Evolutionary conservation across 2,113 vertebrate species (phyloP).

Genomic region (Mormyrus lacerda): DNA sequence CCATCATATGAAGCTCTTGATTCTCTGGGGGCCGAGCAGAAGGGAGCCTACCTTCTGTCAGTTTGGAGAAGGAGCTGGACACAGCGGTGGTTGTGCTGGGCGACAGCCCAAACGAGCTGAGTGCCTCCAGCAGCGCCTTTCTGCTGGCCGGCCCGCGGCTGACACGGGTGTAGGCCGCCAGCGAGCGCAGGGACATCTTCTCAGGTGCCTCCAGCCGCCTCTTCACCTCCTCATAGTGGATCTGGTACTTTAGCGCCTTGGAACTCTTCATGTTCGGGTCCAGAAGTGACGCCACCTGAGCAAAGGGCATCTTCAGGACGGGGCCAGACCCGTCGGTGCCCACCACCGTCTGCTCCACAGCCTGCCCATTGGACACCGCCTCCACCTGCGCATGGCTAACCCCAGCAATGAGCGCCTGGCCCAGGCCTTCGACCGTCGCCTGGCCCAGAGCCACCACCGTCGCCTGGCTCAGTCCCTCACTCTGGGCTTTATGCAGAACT

Average conservation of each 20-base stretch:
- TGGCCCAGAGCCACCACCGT: not conserved
- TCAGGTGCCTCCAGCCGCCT: constrained; percentile 63
- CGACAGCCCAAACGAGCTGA: constrained; percentile 59
- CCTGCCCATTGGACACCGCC: not conserved
- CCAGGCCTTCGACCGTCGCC: not conserved
- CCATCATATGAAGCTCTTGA: not conserved
- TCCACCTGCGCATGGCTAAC: not conserved
- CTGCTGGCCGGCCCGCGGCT: constrained; percentile 68
- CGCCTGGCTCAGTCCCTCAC: not conserved
- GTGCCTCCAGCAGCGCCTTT: constrained; percentile 59
- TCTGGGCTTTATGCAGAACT: not conserved
- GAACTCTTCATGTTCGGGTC: constrained; percentile 73
- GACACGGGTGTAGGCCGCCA: constrained; percentile 67
- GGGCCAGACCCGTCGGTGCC: not conserved
- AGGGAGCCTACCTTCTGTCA: constrained; percentile 58
- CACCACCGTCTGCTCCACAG: constrained; percentile 1
- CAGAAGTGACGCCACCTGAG: constrained; percentile 64
- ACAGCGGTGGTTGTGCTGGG: constrained; percentile 68
- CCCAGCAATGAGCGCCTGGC: not conserved
- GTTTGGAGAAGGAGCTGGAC: constrained; percentile 69
- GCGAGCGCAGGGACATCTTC: constrained; percentile 68
- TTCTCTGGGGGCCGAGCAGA: not conserved
- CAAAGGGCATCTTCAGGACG: constrained; percentile 53
- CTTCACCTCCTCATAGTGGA: constrained; percentile 66
- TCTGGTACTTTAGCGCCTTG: constrained; percentile 64